Base-by-base conservation (phyloP, 2,113 vertebrate genomes). In the Beaufortia kweichowensis region DNA sequence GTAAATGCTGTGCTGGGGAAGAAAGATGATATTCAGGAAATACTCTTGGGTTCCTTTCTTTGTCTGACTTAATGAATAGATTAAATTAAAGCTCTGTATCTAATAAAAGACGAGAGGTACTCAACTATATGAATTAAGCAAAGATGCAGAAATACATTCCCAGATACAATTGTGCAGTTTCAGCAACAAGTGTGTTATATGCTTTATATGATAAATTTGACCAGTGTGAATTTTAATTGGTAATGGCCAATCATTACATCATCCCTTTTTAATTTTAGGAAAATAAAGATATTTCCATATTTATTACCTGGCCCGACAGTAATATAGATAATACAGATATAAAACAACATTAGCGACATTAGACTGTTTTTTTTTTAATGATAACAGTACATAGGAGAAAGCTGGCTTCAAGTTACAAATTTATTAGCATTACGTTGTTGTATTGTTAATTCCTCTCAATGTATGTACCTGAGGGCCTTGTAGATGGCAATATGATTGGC, bases 401-500 rank as follows among this genome's bases (percentile, higher is more conserved):
- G 35, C 62, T 41, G 35, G 6, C 59, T 65, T 39, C 15, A 4
- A 35, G 4, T 39, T 1, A 23, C n/a, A 39, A 39, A 39, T 39
- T 10, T 26, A 8, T 23, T 26, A 24, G 12, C 14, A 46, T 26
- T 35, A 35, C 26, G 63, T 68, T 21, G 46, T 31, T 55, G 48
- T 35, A 5, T 14, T 15, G 29, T 21, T 72, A n/a, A 29, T 29
- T 8, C 1, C 14, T 56, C 33, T 46, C 6, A 64, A 29, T 10
- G 14, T 29, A 39, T 15, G 3, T 95, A 98, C 97, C 97, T 96
- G 86, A 95, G 55, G 6, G 95, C 91, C 4, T 84, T 53, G 78
- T 95, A 83, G 62, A 99, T 87, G 61, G 95, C 90, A 11, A 86
- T 56, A 78, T 99, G 97, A 87, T 99, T 99, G 76, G 89, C 86